Base-by-base conservation (phyloP, 2,888 invertebrate genomes). In the Zelleria hepariella region DNA sequence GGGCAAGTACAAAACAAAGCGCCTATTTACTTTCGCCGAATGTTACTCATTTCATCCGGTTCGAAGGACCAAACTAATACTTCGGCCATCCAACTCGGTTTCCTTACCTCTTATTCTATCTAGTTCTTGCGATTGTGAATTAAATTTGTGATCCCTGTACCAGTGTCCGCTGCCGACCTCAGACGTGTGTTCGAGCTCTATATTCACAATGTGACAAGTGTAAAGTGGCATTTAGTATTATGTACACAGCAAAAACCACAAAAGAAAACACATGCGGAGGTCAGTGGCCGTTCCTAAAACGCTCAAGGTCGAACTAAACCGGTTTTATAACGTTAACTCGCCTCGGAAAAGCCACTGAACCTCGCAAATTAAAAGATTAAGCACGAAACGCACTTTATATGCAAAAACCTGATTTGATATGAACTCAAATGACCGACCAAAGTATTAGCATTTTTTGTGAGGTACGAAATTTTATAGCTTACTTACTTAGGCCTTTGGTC, bases 91-190 rank as follows among this genome's bases (percentile, higher is more conserved):
- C 7, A 49, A 49, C 1, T 20, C 20, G 1, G 8, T 24, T 21
- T 32, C 78, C 87, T 88, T 80, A 89, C 89, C 89, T 88, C 80
- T 73, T 62, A 80, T 76, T 70, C 78, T 84, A 82, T 88, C 86
- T 81, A 92, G 90, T 74, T 92, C 92, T 84, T 89, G 91, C 67
- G 87, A 91, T 80, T 89, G 90, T 77, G 86, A 92, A 83, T 87
- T 90, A 89, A 90, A 91, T 82, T 90, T 91, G 89, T 91, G 91
- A 82, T 91, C 91, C 88, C 91, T 91, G 89, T 90, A 91, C 86
- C 92, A 91, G 78, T 90, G 90, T 77, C 91, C 91, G 81, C 89
- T 89, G 85, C 89, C 89, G 77, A 87, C 88, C 77, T 88, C 89
- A 68, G 86, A 82, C 61, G 87, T 83, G 82, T 86, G 86, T 78